Percentiles rank a stretch among this genome's conserved stretches.
phyloP scores from a whole-genome alignment of 2,113 vertebrate genomes.

The Probosciger aterrimus region DNA sequence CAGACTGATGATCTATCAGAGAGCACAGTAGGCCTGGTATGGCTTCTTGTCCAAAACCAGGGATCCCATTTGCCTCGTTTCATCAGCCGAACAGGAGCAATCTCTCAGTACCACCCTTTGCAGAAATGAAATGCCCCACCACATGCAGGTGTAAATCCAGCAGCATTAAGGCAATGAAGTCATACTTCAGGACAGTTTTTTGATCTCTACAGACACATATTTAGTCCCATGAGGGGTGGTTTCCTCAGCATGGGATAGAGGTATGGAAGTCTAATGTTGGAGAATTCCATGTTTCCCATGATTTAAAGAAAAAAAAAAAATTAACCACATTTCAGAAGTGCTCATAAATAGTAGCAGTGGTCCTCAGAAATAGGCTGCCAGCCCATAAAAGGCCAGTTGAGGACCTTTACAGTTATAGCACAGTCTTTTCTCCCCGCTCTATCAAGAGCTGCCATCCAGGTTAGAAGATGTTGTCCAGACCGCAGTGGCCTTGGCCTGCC shows the following conservation, averaged over 20 bases:
- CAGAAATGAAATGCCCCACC: neutral
- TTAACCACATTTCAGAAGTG: neutral
- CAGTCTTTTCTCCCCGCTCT: neutral
- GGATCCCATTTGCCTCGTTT: neutral
- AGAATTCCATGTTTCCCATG: neutral
- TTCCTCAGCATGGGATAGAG: neutral
- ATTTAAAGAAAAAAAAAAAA: neutral
- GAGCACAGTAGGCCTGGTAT: neutral
- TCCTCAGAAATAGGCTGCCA: neutral
- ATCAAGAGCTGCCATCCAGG: constrained; percentile 70
- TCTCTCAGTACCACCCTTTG: neutral
- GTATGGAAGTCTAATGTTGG: neutral
- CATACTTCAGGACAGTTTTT: neutral
- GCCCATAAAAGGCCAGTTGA: neutral
- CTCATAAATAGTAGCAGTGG: neutral
- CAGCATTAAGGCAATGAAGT: neutral
- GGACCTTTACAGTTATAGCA: neutral
- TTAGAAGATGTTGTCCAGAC: constrained; percentile 72
- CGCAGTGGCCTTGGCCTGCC: constrained; percentile 76
- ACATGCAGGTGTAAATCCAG: neutral
- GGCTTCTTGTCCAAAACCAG: neutral
- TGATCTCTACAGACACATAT: neutral
- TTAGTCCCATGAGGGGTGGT: neutral
- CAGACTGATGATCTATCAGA: neutral
- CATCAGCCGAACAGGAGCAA: neutral